phyloP scores from a whole-genome alignment of 92 coral and sea anemone species.

The Plumapathes pennacea region DNA sequence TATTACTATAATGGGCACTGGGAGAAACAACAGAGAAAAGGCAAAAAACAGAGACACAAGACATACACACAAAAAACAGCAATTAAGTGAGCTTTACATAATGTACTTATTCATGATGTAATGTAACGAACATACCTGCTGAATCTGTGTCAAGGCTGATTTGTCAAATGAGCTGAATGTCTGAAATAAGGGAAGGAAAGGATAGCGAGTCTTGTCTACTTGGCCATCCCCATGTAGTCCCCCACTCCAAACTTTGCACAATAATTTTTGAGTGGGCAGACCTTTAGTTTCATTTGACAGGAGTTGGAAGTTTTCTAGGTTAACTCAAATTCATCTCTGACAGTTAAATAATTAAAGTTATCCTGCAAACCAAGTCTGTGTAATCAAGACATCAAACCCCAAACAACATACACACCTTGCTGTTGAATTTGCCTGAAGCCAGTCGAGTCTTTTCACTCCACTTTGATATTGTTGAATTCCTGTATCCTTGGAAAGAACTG shows the following conservation, averaged over 20 bases:
- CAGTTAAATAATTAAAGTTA: not conserved
- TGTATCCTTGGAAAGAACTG: constrained; percentile 69
- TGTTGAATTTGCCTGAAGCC: constrained; percentile 87
- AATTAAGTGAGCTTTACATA: not conserved
- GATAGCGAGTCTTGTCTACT: too few species aligned
- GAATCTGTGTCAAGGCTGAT: constrained; percentile 85
- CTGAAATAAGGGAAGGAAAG: constrained; percentile 36
- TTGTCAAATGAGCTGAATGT: constrained; percentile 93
- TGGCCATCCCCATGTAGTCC: too few species aligned
- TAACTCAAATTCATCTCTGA: too few species aligned
- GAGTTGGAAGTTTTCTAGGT: too few species aligned
- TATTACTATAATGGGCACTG: too few species aligned
- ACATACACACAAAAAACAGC: too few species aligned
- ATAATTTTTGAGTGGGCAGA: too few species aligned
- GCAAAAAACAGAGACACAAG: too few species aligned
- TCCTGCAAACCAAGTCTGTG: not conserved
- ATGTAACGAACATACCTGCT: constrained; percentile 57
- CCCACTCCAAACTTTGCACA: too few species aligned
- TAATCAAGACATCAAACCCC: not conserved
- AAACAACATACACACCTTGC: constrained; percentile 62
- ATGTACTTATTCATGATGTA: not conserved
- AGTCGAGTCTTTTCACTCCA: constrained; percentile 97
- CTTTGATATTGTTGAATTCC: constrained; percentile 81
- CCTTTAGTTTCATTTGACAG: too few species aligned
- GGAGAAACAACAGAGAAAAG: too few species aligned